Evolutionary conservation across 2,888 invertebrate species (phyloP).

Genomic region (Aphelenchoides bicaudatus): DNA sequence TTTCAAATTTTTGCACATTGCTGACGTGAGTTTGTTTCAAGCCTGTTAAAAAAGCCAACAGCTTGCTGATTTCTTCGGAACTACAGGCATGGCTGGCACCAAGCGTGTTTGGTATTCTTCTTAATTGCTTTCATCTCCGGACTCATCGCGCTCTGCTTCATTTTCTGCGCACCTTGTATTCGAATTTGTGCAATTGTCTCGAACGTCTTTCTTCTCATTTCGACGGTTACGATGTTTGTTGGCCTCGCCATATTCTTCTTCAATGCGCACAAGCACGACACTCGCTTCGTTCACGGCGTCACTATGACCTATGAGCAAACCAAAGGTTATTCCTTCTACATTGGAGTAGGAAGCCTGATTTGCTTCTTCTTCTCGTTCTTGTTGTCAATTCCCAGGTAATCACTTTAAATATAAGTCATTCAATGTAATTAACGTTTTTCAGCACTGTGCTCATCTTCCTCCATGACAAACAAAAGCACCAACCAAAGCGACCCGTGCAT

Average conservation of each 20-base stretch:
- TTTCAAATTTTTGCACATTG: too few species aligned
- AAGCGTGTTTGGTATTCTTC: conserved; percentile 31
- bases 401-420: too few species aligned
- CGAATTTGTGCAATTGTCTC: conserved; percentile 34
- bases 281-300: conserved; percentile 36
- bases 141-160: conserved; percentile 33
- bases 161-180: conserved; percentile 35
- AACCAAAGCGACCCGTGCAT: conserved; percentile 2
- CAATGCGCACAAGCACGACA: conserved; percentile 33
- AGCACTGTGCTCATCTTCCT: conserved; percentile 34
- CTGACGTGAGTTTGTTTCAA: too few species aligned
- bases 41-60: too few species aligned
- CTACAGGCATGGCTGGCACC: conserved; percentile 40
- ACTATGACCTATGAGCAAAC: conserved; percentile 37
- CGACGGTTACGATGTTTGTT: conserved; percentile 14
- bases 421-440: too few species aligned
- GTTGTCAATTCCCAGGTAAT: conserved; percentile 23
- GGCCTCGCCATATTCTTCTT: conserved; percentile 32
- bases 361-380: conserved; percentile 32
- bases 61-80: too few species aligned
- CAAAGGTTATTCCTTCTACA: conserved; percentile 37
- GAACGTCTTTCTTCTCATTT: conserved; percentile 30
- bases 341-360: conserved; percentile 27
- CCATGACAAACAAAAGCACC: conserved; percentile 33
- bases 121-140: conserved; percentile 26